A percentile compares a stretch with the other conserved stretches of the same genome.
Conservation (phyloP, 2,113 vertebrate genomes). For the Anser cygnoides region DNA sequence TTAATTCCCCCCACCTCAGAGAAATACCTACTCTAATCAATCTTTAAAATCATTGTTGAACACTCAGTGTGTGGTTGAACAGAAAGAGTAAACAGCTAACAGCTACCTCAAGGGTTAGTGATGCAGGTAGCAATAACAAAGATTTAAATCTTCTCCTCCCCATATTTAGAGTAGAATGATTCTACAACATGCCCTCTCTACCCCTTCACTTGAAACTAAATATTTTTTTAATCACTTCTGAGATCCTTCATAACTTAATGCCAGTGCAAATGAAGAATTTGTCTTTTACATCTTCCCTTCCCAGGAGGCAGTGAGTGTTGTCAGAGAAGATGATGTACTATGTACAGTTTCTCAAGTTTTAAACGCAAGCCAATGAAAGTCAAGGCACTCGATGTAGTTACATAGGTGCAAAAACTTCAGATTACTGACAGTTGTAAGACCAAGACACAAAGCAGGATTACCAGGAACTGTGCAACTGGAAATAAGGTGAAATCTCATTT, state of each 20-base stretch:
- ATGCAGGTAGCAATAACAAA: not conserved
- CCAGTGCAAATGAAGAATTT: not conserved
- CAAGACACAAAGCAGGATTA: not conserved
- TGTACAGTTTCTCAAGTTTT: not conserved
- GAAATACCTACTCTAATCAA: not conserved
- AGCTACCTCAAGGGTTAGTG: not conserved
- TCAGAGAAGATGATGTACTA: not conserved
- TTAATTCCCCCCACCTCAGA: not conserved
- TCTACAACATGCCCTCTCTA: not conserved
- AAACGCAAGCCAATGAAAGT: not conserved
- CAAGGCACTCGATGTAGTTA: not conserved
- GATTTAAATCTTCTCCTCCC: not conserved
- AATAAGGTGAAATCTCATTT: not conserved
- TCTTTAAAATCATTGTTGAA: not conserved
- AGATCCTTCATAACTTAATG: not conserved
- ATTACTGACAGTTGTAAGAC: not conserved
- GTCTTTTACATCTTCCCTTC: not conserved
- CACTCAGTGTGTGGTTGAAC: not conserved
- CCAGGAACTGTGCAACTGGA: not conserved
- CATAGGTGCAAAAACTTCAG: not conserved
- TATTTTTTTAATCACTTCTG: not conserved
- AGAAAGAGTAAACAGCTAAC: not conserved
- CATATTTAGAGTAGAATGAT: not conserved
- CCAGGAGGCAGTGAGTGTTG: not conserved
- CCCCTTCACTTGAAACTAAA: not conserved